A percentile compares a stretch with the other conserved stretches of the same genome.
Conservation (phyloP, 2,888 invertebrate species). For the Platypus cylindrus region DNA sequence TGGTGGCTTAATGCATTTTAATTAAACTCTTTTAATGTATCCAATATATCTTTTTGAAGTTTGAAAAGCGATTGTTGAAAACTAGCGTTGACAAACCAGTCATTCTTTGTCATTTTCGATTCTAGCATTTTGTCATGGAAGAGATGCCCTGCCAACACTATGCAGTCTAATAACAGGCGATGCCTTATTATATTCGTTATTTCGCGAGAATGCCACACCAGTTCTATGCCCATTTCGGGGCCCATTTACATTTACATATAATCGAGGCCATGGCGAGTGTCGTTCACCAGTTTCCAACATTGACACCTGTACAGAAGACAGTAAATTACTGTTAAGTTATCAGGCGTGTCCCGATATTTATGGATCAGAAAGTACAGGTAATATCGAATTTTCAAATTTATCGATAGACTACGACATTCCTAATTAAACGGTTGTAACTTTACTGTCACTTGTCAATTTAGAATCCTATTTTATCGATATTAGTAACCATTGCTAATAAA, state of each 20-base stretch:
- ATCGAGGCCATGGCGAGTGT: slow-evolving; percentile 83
- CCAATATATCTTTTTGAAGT: not conserved
- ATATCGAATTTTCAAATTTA: too few relatives aligned
- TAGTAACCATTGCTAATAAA: not conserved
- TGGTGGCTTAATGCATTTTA: too few relatives aligned
- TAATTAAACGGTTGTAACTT: not conserved
- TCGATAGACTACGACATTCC: not conserved
- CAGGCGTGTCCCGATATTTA: slow-evolving; percentile 88
- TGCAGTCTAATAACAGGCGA: slow-evolving; percentile 83
- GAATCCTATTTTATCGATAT: not conserved
- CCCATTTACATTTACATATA: slow-evolving; percentile 87
- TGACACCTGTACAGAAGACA: slow-evolving; percentile 89
- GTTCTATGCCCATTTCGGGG: slow-evolving; percentile 82
- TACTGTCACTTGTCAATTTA: not conserved
- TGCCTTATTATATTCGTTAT: slow-evolving; percentile 79
- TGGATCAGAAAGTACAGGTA: slow-evolving; percentile 84
- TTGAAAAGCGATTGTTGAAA: too few relatives aligned
- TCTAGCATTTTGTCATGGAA: slow-evolving; percentile 61
- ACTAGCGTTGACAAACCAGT: not conserved
- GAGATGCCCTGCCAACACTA: slow-evolving; percentile 64
- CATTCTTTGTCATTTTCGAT: slow-evolving; percentile 19
- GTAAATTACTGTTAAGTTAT: slow-evolving; percentile 76
- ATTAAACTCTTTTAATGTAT: not conserved
- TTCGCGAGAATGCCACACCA: slow-evolving; percentile 74
- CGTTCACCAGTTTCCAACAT: slow-evolving; percentile 80